Evolutionary conservation across 2,797 vertebrate species (phyloP), one percentile per base, ranked within the genome.

Genomic region (Perodicticus potto): DNA sequence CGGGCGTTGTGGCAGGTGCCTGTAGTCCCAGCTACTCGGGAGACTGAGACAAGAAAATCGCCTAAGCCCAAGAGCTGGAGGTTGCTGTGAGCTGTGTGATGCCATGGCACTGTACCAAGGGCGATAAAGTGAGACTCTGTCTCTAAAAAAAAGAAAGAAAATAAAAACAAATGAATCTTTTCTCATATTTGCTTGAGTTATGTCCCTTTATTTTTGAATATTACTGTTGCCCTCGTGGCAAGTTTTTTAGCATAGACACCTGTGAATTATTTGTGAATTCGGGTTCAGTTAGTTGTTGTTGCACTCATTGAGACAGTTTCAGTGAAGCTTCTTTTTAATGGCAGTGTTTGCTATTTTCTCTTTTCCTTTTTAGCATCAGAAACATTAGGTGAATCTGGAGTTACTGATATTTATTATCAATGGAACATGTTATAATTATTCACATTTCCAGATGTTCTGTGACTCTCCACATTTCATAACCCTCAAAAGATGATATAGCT

Each of bases 241-340:
- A 76, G 19, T 67, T 86, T 93, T 91, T 65, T 40, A 81, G 27
- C 7, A 19, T 1, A 10, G 67, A 89, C 63, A n/a, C 73, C 63
- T 53, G 9, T 88, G 53, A 78, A 16, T 85, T 74, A 80, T 89
- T 92, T 92, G 40, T 81, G 85, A 92, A 73, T 53, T n/a, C 22
- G 72, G 65, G n/a, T 61, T 95, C 55, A 92, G 4, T 72, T 89
- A 72, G 22, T 27, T 78, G 7, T 53, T 1, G 1, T 8, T 37
- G 16, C 45, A 53, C 5, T 72, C 77, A 49, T 6, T 17, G 16
- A 4, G 78, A 76, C 27, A 80, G 14, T 76, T 69, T 83, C 45
- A 84, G 1, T 86, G 80, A 37, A 5, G 2, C 78, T 94, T 61
- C 14, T 40, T 95, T 95, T 94, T 77, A n/a, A n/a, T 61, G 27